These are phyloP conservation scores for Diaprepes abbreviatus DNA, from an alignment of 2,888 invertebrate species.

Conservation along the genomic window DNA sequence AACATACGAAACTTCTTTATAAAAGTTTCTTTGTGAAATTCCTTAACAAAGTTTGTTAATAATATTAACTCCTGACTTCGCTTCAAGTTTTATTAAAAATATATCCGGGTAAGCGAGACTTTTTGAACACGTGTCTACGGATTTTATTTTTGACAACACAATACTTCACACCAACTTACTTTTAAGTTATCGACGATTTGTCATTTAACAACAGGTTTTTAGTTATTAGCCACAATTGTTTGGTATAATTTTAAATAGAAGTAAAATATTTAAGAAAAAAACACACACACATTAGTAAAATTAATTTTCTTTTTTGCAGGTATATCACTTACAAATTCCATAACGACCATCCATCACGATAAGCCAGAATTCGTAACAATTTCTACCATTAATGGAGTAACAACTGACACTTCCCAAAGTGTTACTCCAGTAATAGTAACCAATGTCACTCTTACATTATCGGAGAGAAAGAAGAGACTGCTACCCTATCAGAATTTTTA, in stretches of 20 bases:
- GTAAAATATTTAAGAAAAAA: too few relatives aligned
- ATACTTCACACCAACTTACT: too few relatives aligned
- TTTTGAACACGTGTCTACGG: not conserved
- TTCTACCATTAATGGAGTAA: slow-evolving; percentile 32
- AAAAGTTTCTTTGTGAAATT: too few relatives aligned
- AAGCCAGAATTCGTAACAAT: slow-evolving; percentile 57
- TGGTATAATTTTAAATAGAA: too few relatives aligned
- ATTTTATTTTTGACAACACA: too few relatives aligned
- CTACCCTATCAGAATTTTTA: slow-evolving; percentile 90
- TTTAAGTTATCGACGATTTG: too few relatives aligned
- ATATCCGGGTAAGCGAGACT: too few relatives aligned
- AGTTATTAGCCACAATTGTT: too few relatives aligned
- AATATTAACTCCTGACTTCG: not conserved
- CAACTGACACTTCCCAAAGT: slow-evolving; percentile 13
- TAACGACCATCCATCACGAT: slow-evolving; percentile 64
- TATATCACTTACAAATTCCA: slow-evolving; percentile 50
- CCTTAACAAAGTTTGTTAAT: not conserved
- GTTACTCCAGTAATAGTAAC: not conserved
- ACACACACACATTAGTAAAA: too few relatives aligned
- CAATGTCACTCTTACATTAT: slow-evolving; percentile 59
- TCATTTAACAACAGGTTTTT: too few relatives aligned
- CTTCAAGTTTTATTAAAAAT: not conserved
- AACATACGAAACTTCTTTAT: not conserved
- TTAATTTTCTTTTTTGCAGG: slow-evolving; percentile 34
- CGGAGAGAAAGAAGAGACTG: slow-evolving; percentile 81